Percentiles rank a stretch among this genome's conserved stretches.
Evolutionary conservation across 2,113 vertebrate species (phyloP).

Genomic region (Chionis minor): DNA sequence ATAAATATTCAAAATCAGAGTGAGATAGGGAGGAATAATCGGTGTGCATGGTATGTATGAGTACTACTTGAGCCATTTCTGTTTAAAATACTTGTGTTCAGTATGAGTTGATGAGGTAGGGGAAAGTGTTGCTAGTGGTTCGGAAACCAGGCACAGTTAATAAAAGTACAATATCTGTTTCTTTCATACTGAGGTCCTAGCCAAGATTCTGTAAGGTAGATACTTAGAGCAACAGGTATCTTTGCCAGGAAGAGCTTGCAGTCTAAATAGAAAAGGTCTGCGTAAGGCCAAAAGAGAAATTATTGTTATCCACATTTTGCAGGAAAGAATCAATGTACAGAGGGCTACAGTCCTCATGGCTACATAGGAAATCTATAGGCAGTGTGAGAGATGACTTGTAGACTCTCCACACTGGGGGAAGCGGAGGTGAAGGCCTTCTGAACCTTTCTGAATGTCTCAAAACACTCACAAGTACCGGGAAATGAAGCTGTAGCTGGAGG

Average conservation of each 20-base stretch:
- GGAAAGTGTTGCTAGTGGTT: neutral
- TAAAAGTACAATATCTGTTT: neutral
- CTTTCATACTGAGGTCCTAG: neutral
- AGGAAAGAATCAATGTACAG: neutral
- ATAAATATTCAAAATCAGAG: neutral
- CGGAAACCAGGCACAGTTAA: neutral
- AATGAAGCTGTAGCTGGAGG: too few relatives aligned
- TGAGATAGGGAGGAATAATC: neutral
- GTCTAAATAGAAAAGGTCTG: neutral
- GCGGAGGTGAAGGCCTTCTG: too few relatives aligned
- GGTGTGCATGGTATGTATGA: neutral
- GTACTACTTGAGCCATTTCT: neutral
- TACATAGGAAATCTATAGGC: neutral
- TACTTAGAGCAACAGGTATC: neutral
- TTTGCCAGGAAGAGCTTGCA: neutral
- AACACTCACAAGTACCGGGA: too few relatives aligned
- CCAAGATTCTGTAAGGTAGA: neutral
- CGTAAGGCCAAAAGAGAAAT: neutral
- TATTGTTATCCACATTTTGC: neutral
- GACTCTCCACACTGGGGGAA: too few relatives aligned
- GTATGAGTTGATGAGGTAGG: neutral
- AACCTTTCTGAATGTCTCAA: too few relatives aligned
- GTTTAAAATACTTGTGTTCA: neutral
- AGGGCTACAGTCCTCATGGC: neutral
- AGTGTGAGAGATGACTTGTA: too few relatives aligned